These are phyloP conservation scores for Paragorgia papillata DNA, from an alignment of 92 coral and sea anemone species.

Conservation along the genomic window DNA sequence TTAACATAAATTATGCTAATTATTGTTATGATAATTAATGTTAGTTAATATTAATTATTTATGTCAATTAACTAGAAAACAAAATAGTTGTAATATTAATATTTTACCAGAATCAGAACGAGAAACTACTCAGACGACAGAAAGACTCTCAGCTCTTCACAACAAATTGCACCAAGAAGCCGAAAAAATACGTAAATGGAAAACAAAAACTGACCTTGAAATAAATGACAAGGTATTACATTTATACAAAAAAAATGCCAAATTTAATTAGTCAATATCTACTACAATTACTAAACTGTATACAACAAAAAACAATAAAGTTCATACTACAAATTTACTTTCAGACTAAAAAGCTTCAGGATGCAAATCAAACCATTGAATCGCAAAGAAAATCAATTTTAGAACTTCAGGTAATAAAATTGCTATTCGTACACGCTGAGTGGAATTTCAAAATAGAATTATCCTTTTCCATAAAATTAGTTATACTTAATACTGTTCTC, in stretches of 20 bases:
- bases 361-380: conserved; percentile 82
- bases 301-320: too few relatives aligned
- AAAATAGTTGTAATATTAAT: too few relatives aligned
- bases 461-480: too few relatives aligned
- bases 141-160: conserved; percentile 90
- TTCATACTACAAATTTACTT: too few relatives aligned
- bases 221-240: conserved; percentile 89
- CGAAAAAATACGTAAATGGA: conserved; percentile 96
- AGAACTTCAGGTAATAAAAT: conserved; percentile 93
- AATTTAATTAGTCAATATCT: neutral
- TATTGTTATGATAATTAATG: too few relatives aligned
- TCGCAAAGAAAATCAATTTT: conserved; percentile 86
- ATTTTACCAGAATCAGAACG: conserved; percentile 55
- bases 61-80: too few relatives aligned
- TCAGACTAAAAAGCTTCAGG: conserved; percentile 86
- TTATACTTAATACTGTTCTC: too few relatives aligned
- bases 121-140: conserved; percentile 79
- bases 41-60: too few relatives aligned
- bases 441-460: too few relatives aligned
- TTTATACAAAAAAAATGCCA: neutral
- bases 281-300: too few relatives aligned
- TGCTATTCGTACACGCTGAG: too few relatives aligned
- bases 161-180: conserved; percentile 95
- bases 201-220: conserved; percentile 92
- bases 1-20: too few relatives aligned